Conservation (phyloP, 2,888 invertebrate species). For the Eilema caniola region DNA sequence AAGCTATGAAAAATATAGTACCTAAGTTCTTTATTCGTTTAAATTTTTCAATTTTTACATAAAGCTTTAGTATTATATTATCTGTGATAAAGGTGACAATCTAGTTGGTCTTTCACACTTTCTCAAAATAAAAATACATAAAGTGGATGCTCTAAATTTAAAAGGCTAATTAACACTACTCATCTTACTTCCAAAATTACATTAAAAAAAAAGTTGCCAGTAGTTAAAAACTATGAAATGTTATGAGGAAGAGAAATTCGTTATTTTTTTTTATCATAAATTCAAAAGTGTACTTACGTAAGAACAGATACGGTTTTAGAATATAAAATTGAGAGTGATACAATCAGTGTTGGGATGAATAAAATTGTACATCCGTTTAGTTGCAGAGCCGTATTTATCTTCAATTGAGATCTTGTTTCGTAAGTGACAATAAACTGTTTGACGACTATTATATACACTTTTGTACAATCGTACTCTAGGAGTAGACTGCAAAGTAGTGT, state of each 20-base stretch:
- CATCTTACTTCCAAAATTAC: background rate
- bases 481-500: background rate
- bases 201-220: background rate
- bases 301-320: constrained; percentile 10
- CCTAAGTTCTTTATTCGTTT: no score
- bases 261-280: background rate
- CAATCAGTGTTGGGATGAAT: constrained; percentile 29
- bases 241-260: constrained; percentile 3
- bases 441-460: background rate
- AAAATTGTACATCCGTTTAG: constrained; percentile 44
- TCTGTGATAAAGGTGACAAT: background rate
- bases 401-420: constrained; percentile 41
- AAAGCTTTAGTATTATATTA: no score
- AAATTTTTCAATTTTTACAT: no score
- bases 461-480: background rate
- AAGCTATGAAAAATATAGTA: no score
- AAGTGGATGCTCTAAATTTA: background rate
- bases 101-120: background rate
- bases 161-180: background rate
- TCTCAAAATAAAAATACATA: background rate
- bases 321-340: constrained; percentile 10
- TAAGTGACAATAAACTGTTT: constrained; percentile 24
- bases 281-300: background rate
- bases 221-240: constrained; percentile 3
- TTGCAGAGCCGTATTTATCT: constrained; percentile 29